These are phyloP conservation scores for Micromesistius poutassou DNA, from an alignment of 2,797 vertebrate genomes.

Conservation along the genomic window DNA sequence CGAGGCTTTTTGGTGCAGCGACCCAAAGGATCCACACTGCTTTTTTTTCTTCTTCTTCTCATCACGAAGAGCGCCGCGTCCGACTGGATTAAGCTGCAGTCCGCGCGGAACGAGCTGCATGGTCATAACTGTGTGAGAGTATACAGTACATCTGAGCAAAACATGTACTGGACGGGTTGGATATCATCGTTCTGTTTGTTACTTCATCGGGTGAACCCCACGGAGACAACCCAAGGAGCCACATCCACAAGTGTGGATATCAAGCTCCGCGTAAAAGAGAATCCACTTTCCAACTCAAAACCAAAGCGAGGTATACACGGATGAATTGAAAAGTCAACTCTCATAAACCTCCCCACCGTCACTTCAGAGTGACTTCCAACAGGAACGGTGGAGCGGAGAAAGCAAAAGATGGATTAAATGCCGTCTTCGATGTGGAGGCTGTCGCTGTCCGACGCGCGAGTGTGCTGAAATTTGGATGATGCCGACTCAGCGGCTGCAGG, in stretches of 20 bases:
- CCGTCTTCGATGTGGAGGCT: slow-evolving; percentile 70
- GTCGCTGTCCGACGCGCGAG: slow-evolving; percentile 78
- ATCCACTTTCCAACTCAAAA: slow-evolving; percentile 50
- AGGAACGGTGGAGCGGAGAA: no score
- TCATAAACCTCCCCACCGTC: no score
- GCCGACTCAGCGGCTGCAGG: slow-evolving; percentile 79
- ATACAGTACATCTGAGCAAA: slow-evolving; percentile 37
- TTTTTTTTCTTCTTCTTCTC: slow-evolving; percentile 29
- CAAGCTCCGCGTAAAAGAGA: not conserved
- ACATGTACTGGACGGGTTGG: slow-evolving; percentile 13
- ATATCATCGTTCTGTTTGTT: slow-evolving; percentile 35
- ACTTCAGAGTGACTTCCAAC: no score
- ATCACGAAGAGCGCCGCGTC: slow-evolving; percentile 29
- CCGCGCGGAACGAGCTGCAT: slow-evolving; percentile 53
- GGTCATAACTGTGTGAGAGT: slow-evolving; percentile 27
- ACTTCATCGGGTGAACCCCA: not conserved
- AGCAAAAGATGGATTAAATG: no score
- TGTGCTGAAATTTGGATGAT: slow-evolving; percentile 89
- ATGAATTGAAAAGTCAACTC: no score
- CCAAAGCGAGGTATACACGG: slow-evolving; percentile 12
- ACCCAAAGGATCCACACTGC: slow-evolving; percentile 50
- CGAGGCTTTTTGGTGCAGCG: slow-evolving; percentile 63
- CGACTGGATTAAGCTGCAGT: slow-evolving; percentile 51
- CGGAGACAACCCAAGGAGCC: not conserved
- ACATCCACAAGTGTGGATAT: slow-evolving; percentile 49